Evolutionary conservation across 1,140 invertebrate genomes (phyloP).

Genomic region (Halesus radiatus): DNA sequence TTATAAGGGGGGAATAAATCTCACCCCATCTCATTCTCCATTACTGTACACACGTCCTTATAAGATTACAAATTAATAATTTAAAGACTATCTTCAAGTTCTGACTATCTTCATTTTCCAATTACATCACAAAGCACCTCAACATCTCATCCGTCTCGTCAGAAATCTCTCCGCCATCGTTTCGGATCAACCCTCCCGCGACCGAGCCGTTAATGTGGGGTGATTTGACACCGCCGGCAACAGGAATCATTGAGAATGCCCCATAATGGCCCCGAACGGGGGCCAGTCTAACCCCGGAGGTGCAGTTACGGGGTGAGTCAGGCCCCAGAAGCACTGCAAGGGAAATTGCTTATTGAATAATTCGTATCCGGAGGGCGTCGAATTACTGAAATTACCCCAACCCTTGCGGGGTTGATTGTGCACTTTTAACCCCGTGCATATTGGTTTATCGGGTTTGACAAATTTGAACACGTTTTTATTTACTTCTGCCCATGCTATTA

Average conservation of each 20-base stretch:
- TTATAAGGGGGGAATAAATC: too few species aligned
- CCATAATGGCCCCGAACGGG: conserved; percentile 21
- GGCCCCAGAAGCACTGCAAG: conserved; percentile 41
- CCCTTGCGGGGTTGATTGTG: conserved; percentile 17
- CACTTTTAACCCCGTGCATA: neutral
- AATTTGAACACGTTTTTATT: neutral
- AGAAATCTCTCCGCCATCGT: neutral
- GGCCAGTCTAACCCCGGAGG: conserved; percentile 26
- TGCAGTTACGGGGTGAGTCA: conserved; percentile 35
- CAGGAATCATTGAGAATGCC: conserved; percentile 34
- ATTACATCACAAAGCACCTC: too few species aligned
- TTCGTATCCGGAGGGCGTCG: conserved; percentile 46
- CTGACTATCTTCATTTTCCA: too few species aligned
- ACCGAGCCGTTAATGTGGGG: conserved; percentile 23
- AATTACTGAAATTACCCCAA: conserved; percentile 53
- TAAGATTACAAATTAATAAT: too few species aligned
- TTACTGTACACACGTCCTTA: too few species aligned
- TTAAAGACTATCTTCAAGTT: too few species aligned
- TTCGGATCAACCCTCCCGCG: conserved; percentile 15
- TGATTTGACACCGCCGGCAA: conserved; percentile 22
- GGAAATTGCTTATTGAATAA: conserved; percentile 57
- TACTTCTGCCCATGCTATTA: too few species aligned
- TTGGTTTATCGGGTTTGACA: neutral
- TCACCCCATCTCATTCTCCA: too few species aligned
- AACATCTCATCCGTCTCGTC: neutral